A percentile compares a stretch with the other conserved stretches of the same genome.
phyloP scores from a whole-genome alignment of 2,888 invertebrate genomes.

The Cerastis leucographa region DNA sequence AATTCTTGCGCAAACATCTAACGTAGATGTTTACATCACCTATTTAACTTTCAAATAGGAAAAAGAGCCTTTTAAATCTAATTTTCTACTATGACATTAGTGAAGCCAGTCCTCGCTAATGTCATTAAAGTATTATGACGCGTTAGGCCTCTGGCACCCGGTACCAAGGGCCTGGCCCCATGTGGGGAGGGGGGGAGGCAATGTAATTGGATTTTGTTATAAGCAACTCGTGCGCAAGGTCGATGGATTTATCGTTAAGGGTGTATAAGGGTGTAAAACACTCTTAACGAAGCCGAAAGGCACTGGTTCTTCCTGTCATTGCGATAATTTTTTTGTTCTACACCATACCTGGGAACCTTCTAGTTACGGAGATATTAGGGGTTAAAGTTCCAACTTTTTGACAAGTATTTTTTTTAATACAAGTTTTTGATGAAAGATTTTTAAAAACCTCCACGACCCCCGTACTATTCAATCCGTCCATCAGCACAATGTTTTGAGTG shows the following conservation, averaged over 20 bases:
- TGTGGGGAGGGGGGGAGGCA: constrained; percentile 20
- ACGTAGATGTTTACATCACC: background rate
- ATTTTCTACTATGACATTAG: constrained; percentile 70
- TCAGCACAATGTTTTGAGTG: no score
- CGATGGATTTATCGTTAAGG: constrained; percentile 6
- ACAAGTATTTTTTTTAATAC: no score
- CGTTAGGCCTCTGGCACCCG: constrained; percentile 16
- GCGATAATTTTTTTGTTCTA: no score
- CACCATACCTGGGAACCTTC: no score
- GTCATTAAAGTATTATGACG: constrained; percentile 53
- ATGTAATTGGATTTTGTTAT: constrained; percentile 56
- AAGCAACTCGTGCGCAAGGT: constrained; percentile 60
- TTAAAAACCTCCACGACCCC: no score
- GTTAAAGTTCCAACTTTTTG: no score
- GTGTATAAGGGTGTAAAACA: no score
- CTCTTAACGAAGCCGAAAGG: no score
- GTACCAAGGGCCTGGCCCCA: constrained; percentile 1
- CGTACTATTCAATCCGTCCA: no score
- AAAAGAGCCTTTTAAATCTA: constrained; percentile 63
- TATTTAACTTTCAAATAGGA: background rate
- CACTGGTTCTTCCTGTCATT: no score
- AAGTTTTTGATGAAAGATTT: no score
- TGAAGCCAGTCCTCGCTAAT: constrained; percentile 65
- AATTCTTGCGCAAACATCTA: background rate
- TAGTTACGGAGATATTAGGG: no score